These are phyloP conservation scores for Heliconius eleuchia DNA, from an alignment of 1,140 invertebrate genomes.

Conservation along the genomic window DNA sequence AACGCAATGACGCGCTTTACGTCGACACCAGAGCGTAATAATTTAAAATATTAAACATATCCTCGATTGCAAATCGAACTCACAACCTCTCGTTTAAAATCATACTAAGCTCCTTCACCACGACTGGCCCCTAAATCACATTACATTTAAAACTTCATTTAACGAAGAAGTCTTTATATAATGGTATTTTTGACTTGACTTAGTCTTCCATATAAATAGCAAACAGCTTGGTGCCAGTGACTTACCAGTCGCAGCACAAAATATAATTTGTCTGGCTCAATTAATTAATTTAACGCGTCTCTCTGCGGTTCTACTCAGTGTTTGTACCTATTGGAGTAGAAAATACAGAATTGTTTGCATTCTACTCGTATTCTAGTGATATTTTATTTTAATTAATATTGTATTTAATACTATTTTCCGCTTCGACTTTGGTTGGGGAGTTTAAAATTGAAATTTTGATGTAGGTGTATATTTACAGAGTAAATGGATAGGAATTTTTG, in stretches of 20 bases:
- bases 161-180: background rate
- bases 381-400: conserved; percentile 12
- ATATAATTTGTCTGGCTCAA: conserved; percentile 39
- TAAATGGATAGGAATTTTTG: too few relatives aligned
- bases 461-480: too few relatives aligned
- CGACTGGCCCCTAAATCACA: background rate
- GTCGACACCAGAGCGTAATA: too few relatives aligned
- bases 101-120: too few relatives aligned
- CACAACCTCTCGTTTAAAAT: too few relatives aligned
- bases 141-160: background rate
- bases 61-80: too few relatives aligned
- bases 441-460: background rate
- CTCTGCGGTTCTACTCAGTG: conserved; percentile 15
- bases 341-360: conserved; percentile 11
- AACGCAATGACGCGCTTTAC: too few relatives aligned
- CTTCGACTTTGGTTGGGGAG: background rate
- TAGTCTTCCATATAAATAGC: conserved; percentile 17
- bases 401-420: background rate
- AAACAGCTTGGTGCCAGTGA: conserved; percentile 12
- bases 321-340: conserved; percentile 5
- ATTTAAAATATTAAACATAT: too few relatives aligned
- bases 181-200: conserved; percentile 1
- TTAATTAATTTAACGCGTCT: conserved; percentile 38
- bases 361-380: conserved; percentile 5
- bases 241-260: conserved; percentile 24